Percentiles rank a stretch among this genome's conserved stretches.
Conservation (phyloP, 2,888 invertebrate genomes). For the Hoplodrina blanda region DNA sequence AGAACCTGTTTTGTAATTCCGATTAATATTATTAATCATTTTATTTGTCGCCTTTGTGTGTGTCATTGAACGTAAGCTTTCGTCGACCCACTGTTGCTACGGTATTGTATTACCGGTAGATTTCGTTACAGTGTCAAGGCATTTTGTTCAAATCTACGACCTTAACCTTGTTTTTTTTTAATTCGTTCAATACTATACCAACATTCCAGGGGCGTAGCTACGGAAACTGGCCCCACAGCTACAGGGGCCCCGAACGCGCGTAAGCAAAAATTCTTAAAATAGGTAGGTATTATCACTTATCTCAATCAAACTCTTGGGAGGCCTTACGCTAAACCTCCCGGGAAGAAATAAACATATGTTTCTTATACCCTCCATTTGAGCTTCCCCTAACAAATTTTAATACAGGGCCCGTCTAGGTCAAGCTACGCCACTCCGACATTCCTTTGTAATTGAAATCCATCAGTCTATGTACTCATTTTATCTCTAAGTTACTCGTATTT, state of each 20-base stretch:
- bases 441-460: background rate
- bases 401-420: no score
- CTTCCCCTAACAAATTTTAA: no score
- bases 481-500: background rate
- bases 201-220: background rate
- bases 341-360: no score
- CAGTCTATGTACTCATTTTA: background rate
- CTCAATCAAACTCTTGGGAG: no score
- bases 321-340: no score
- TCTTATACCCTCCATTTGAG: no score
- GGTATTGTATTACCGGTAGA: constrained; percentile 27
- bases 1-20: background rate
- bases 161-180: background rate
- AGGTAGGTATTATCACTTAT: no score
- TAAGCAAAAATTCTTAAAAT: no score
- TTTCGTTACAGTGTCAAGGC: constrained; percentile 41
- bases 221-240: no score
- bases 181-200: background rate
- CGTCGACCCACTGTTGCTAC: constrained; percentile 10
- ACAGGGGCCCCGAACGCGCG: no score
- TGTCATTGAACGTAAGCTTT: constrained; percentile 28
- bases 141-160: constrained; percentile 11
- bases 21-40: background rate
- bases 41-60: background rate
- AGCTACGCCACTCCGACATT: background rate